A percentile compares a stretch with the other conserved stretches of the same genome.
phyloP scores from a whole-genome alignment of 2,113 vertebrate species.

The Vulpes ferrilata region DNA sequence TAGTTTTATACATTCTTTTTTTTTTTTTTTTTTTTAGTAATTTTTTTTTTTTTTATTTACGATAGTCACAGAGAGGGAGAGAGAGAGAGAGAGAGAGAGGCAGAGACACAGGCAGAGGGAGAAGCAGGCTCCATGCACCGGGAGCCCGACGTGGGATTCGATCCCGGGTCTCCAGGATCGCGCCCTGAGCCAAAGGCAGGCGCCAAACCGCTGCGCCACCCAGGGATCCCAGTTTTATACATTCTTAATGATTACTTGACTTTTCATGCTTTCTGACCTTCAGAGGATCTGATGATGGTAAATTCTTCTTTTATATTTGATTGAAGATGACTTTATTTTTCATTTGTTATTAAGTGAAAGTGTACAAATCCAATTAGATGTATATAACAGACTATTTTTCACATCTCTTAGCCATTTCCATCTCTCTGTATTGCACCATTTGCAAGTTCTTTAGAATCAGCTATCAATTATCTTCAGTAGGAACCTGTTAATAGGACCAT shows the following conservation, averaged over 20 bases:
- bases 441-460: background rate
- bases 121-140: too few species aligned
- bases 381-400: background rate
- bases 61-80: too few species aligned
- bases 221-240: background rate
- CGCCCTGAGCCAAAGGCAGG: too few species aligned
- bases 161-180: too few species aligned
- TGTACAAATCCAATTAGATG: background rate
- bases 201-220: too few species aligned
- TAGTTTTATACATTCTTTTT: background rate
- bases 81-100: too few species aligned
- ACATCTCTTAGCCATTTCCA: background rate
- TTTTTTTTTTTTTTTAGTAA: too few species aligned
- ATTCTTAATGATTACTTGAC: background rate
- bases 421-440: background rate
- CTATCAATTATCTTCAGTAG: background rate
- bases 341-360: background rate
- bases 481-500: background rate
- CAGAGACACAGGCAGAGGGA: too few species aligned
- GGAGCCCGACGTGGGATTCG: too few species aligned
- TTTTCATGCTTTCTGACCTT: background rate
- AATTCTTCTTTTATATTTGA: background rate
- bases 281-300: background rate
- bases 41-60: too few species aligned
- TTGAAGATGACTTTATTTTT: background rate